phyloP scores from a whole-genome alignment of 2,888 invertebrate genomes.

The Drosophila birchii region DNA sequence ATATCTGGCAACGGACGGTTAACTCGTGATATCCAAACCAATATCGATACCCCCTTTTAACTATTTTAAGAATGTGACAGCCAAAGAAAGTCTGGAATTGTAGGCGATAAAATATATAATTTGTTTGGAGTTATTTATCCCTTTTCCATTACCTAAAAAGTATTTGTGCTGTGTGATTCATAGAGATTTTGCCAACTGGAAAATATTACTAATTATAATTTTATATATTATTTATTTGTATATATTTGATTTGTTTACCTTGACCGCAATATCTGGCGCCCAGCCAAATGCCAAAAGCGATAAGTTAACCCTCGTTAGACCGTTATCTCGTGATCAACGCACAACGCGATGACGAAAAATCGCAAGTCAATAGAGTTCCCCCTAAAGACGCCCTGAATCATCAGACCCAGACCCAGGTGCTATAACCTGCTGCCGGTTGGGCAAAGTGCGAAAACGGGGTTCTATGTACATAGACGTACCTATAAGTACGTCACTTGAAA shows the following conservation, averaged over 20 bases:
- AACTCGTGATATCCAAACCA: slow-evolving; percentile 24
- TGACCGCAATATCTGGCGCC: slow-evolving; percentile 11
- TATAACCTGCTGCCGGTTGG: background rate
- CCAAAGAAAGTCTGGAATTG: background rate
- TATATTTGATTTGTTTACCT: background rate
- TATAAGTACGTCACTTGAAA: slow-evolving; percentile 21
- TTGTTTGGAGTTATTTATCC: background rate
- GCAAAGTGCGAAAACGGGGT: slow-evolving; percentile 23
- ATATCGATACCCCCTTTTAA: background rate
- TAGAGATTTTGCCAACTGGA: background rate
- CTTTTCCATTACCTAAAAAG: background rate
- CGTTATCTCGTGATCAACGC: slow-evolving; percentile 26
- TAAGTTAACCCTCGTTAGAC: slow-evolving; percentile 22
- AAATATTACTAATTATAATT: slow-evolving; percentile 4
- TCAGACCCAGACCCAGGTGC: background rate
- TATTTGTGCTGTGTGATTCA: slow-evolving; percentile 4
- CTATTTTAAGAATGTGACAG: background rate
- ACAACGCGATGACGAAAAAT: slow-evolving; percentile 19
- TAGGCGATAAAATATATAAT: too few species aligned
- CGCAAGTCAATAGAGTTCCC: slow-evolving; percentile 48
- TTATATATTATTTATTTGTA: background rate
- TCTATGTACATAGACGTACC: background rate
- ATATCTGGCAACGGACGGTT: slow-evolving; percentile 21
- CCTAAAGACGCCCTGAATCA: slow-evolving; percentile 22
- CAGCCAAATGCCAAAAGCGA: slow-evolving; percentile 10